phyloP scores from a whole-genome alignment of 2,113 vertebrate species.

The Zapus hudsonius region DNA sequence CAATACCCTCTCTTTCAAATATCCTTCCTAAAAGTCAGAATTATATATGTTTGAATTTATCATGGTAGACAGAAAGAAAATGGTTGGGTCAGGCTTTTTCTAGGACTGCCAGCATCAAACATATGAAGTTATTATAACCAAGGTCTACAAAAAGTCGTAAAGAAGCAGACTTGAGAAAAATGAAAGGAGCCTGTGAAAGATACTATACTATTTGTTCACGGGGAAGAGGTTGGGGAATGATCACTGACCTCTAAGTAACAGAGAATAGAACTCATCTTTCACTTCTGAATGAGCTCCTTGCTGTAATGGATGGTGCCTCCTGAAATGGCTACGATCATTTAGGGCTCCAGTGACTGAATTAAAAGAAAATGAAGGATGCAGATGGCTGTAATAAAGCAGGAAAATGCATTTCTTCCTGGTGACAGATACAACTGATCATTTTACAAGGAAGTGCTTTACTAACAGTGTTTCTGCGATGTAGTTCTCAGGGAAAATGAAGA shows the following conservation, averaged over 20 bases:
- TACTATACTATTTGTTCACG: constrained; percentile 70
- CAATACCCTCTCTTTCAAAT: constrained; percentile 8
- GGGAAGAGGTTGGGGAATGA: constrained; percentile 68
- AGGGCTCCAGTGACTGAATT: constrained; percentile 81
- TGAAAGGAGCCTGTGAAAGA: constrained; percentile 59
- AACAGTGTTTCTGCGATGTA: constrained; percentile 78
- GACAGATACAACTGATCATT: constrained; percentile 82
- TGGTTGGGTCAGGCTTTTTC: constrained; percentile 42
- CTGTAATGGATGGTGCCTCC: constrained; percentile 76
- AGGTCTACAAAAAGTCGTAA: constrained; percentile 72
- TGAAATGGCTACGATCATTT: constrained; percentile 80
- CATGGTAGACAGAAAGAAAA: constrained; percentile 62
- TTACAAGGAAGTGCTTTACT: constrained; percentile 81
- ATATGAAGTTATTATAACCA: constrained; percentile 73
- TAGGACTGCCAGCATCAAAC: constrained; percentile 63
- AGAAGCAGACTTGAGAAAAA: constrained; percentile 73
- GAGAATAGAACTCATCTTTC: constrained; percentile 76
- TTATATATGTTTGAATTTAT: constrained; percentile 63
- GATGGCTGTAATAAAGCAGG: constrained; percentile 76
- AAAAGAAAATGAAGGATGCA: constrained; percentile 84
- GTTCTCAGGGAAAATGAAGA: constrained; percentile 83
- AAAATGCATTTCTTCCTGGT: constrained; percentile 80
- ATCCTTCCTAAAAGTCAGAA: not conserved
- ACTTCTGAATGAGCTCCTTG: constrained; percentile 70
- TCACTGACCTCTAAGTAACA: constrained; percentile 76